These are phyloP conservation scores for Camelus bactrianus DNA, from an alignment of 2,113 vertebrate genomes.

Conservation along the genomic window DNA sequence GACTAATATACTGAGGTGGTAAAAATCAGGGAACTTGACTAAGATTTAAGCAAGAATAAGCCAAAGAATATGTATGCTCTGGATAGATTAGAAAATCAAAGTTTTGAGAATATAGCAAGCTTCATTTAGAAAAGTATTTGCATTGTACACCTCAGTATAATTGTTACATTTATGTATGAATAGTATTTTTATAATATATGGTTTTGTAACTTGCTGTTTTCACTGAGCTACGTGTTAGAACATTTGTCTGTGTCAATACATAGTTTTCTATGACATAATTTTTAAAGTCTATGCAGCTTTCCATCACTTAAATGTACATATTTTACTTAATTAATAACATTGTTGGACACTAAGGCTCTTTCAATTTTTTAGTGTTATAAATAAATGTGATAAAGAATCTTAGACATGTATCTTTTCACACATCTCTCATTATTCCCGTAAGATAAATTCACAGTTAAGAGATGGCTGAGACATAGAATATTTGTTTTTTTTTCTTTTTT, in stretches of 20 bases:
- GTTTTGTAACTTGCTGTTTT: neutral
- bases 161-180: neutral
- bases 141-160: neutral
- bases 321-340: slow-evolving; percentile 48
- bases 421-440: slow-evolving; percentile 56
- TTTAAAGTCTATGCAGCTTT: neutral
- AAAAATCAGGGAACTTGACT: neutral
- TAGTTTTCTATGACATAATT: neutral
- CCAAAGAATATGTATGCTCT: neutral
- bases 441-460: slow-evolving; percentile 67
- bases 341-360: slow-evolving; percentile 38
- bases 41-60: slow-evolving; percentile 30
- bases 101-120: slow-evolving; percentile 16
- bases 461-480: neutral
- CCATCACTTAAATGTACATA: neutral
- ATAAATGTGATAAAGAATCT: slow-evolving; percentile 64
- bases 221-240: neutral
- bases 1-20: slow-evolving; percentile 12
- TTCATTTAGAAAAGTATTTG: slow-evolving; percentile 50
- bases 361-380: slow-evolving; percentile 28
- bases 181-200: slow-evolving; percentile 33
- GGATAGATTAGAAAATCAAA: neutral
- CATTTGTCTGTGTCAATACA: slow-evolving; percentile 29
- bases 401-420: slow-evolving; percentile 56
- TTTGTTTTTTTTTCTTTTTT: too few species aligned